Evolutionary conservation across 2,113 vertebrate species (phyloP).

Genomic region (Calyptommatus sinebrachiatus): DNA sequence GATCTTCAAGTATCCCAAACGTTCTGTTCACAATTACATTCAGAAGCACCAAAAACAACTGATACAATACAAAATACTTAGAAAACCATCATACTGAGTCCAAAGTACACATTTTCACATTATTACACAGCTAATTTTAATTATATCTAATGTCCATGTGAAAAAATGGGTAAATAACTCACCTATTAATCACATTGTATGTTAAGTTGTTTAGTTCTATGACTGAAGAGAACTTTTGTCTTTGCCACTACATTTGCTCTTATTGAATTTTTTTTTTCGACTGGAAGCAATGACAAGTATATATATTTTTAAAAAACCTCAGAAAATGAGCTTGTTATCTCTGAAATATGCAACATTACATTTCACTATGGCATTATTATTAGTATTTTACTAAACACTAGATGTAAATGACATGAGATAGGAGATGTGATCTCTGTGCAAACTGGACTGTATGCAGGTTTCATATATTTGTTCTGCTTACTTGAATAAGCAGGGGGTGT

Average conservation of each 20-base stretch:
- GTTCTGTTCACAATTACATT: slow-evolving; percentile 41
- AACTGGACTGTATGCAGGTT: background rate
- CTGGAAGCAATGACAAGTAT: slow-evolving; percentile 32
- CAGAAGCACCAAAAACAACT: slow-evolving; percentile 40
- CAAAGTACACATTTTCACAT: slow-evolving; percentile 48
- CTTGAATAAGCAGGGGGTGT: too few relatives aligned
- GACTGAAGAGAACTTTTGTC: slow-evolving; percentile 18
- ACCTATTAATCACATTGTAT: slow-evolving; percentile 22
- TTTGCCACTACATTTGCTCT: slow-evolving; percentile 19
- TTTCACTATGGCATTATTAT: slow-evolving; percentile 1
- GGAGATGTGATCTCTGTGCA: background rate
- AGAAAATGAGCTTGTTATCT: slow-evolving; percentile 14
- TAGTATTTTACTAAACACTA: background rate
- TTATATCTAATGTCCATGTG: slow-evolving; percentile 26
- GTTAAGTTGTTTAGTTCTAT: slow-evolving; percentile 35
- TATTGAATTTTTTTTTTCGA: background rate
- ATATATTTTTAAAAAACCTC: background rate
- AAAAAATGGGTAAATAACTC: slow-evolving; percentile 29
- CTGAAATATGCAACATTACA: slow-evolving; percentile 26
- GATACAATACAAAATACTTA: slow-evolving; percentile 28
- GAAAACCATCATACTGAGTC: slow-evolving; percentile 30
- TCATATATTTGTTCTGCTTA: too few relatives aligned
- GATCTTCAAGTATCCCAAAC: slow-evolving; percentile 26
- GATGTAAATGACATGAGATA: background rate
- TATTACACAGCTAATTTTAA: slow-evolving; percentile 36